These are phyloP conservation scores for Synanthedon tipuliformis DNA, from an alignment of 2,888 invertebrate species.

Conservation along the genomic window DNA sequence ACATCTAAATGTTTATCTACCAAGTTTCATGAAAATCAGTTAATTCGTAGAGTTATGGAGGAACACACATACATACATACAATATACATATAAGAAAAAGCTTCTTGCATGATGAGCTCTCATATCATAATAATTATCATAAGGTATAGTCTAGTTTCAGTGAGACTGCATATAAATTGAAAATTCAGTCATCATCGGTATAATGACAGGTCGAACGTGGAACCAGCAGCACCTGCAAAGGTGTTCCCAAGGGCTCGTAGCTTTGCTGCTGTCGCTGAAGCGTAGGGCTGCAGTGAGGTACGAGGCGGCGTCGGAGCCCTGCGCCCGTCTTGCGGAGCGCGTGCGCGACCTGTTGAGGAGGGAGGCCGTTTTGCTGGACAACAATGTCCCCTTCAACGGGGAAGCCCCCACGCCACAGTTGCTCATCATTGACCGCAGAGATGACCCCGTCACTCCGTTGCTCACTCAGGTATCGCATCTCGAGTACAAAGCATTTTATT, in stretches of 20 bases:
- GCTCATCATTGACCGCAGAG: slow-evolving; percentile 90
- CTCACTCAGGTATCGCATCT: slow-evolving; percentile 77
- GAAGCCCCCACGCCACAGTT: slow-evolving; percentile 82
- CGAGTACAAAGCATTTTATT: no score
- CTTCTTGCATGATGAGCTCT: no score
- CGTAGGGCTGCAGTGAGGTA: slow-evolving; percentile 90
- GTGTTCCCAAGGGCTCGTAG: slow-evolving; percentile 85
- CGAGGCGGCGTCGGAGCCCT: slow-evolving; percentile 86
- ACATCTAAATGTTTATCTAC: no score
- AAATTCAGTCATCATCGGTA: no score
- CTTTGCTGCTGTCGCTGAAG: slow-evolving; percentile 89
- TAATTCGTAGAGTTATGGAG: no score
- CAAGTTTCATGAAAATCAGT: no score
- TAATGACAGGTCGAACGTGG: slow-evolving; percentile 75
- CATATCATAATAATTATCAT: no score
- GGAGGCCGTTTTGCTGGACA: slow-evolving; percentile 90
- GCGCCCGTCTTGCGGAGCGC: slow-evolving; percentile 86
- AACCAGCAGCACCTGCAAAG: slow-evolving; percentile 80
- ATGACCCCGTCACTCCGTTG: slow-evolving; percentile 96
- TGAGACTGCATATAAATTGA: no score
- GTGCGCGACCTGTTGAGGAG: slow-evolving; percentile 87
- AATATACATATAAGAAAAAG: no score
- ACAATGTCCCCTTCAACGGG: slow-evolving; percentile 82
- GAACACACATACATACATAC: no score
- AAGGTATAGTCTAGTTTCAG: no score